Percentiles rank a stretch among this genome's conserved stretches.
phyloP scores from a whole-genome alignment of 1,140 invertebrate species.

The Drosophila grimshawi region DNA sequence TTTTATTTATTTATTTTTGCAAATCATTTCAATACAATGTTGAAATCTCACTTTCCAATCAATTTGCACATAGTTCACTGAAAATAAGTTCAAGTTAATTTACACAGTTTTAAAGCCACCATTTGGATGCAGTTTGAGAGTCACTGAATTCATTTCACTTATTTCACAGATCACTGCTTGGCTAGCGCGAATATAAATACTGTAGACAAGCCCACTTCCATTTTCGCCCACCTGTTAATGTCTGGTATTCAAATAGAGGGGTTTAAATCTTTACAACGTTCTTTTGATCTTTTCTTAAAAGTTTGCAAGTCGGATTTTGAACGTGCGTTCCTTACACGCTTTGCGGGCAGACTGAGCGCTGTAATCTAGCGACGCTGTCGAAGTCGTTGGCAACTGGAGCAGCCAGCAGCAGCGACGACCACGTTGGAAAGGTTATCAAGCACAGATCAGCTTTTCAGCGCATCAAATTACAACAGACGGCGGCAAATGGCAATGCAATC shows the following conservation, averaged over 20 bases:
- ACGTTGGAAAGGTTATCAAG: slow-evolving; percentile 61
- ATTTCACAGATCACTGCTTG: not conserved
- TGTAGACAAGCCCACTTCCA: not conserved
- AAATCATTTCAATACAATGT: too few relatives aligned
- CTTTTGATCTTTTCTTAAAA: not conserved
- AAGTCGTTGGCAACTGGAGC: slow-evolving; percentile 57
- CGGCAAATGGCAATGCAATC: slow-evolving; percentile 40
- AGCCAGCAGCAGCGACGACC: slow-evolving; percentile 10
- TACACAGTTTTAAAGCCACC: not conserved
- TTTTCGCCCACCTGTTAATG: not conserved
- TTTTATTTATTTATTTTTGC: too few relatives aligned
- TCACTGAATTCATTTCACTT: not conserved
- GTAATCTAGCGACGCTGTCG: slow-evolving; percentile 11
- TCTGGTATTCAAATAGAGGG: not conserved
- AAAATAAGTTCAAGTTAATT: too few relatives aligned
- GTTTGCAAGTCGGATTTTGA: not conserved
- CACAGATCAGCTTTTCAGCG: slow-evolving; percentile 46
- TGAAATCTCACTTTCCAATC: too few relatives aligned
- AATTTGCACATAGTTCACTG: too few relatives aligned
- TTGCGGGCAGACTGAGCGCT: slow-evolving; percentile 35
- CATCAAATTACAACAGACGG: slow-evolving; percentile 55
- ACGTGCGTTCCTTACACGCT: slow-evolving; percentile 14
- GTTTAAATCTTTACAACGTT: not conserved
- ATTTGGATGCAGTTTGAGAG: not conserved
- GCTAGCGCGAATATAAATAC: not conserved